These are phyloP conservation scores for Tauraco erythrolophus DNA, from an alignment of 2,113 vertebrate genomes.

Conservation along the genomic window DNA sequence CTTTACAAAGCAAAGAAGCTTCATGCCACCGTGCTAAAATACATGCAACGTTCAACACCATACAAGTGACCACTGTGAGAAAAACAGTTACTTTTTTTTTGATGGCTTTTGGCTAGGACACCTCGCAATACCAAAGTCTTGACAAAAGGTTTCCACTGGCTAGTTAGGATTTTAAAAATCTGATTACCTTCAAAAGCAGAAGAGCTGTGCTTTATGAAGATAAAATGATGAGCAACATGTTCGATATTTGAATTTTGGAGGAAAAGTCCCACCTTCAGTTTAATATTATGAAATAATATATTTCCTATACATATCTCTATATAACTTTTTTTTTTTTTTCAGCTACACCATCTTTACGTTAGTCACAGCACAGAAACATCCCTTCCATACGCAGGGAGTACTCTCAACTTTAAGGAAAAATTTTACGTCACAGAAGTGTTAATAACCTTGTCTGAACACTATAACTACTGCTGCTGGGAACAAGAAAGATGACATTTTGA, in stretches of 20 bases:
- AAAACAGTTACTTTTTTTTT: neutral
- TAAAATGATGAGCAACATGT: neutral
- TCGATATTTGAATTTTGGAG: neutral
- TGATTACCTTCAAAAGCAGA: neutral
- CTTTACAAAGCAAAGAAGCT: constrained; percentile 28
- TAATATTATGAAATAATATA: constrained; percentile 59
- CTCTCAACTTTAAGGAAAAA: neutral
- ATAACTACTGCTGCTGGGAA: neutral
- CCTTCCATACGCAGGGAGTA: neutral
- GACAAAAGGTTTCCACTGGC: neutral
- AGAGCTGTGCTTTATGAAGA: neutral
- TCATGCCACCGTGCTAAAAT: constrained; percentile 19
- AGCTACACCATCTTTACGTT: constrained; percentile 17
- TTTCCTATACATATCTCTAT: constrained; percentile 41
- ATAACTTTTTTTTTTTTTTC: neutral
- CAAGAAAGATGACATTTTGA: neutral
- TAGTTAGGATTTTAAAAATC: neutral
- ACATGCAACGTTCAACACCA: constrained; percentile 3
- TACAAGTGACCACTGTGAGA: neutral
- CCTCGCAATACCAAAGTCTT: neutral
- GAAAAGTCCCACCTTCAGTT: neutral
- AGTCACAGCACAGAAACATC: constrained; percentile 27
- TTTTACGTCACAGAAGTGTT: neutral
- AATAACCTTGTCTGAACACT: neutral
- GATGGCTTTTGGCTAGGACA: neutral